Evolutionary conservation across 2,113 vertebrate genomes (phyloP).

Genomic region (Urocynchramus pylzowi): DNA sequence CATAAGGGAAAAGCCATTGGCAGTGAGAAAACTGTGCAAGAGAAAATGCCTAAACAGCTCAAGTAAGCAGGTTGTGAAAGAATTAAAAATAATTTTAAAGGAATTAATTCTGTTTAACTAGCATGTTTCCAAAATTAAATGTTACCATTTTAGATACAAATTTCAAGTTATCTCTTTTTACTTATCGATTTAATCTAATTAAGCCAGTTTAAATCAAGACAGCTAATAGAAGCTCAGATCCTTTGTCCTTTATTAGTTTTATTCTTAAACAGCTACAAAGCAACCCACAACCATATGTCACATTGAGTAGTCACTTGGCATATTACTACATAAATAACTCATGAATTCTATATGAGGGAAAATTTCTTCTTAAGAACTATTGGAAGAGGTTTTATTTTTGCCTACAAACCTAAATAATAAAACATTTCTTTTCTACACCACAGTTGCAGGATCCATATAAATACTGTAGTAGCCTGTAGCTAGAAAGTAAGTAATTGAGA

Average conservation of each 20-base stretch:
- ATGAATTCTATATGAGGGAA: slow-evolving; percentile 19
- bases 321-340: slow-evolving; percentile 8
- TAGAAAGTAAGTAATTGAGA: neutral
- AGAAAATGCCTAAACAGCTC: neutral
- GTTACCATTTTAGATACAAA: neutral
- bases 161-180: neutral
- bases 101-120: neutral
- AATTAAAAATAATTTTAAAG: neutral
- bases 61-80: neutral
- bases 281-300: neutral
- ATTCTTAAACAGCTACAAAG: neutral
- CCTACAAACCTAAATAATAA: neutral
- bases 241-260: slow-evolving; percentile 22
- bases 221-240: neutral
- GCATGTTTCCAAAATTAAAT: neutral
- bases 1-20: neutral
- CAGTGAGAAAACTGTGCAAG: neutral
- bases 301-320: slow-evolving; percentile 1
- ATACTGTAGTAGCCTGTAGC: neutral
- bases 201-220: neutral
- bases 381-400: neutral
- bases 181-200: neutral
- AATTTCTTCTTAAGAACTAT: neutral
- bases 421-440: neutral
- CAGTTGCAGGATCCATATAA: neutral